These are phyloP conservation scores for Lagria hirta DNA, from an alignment of 2,888 invertebrate species.

Conservation along the genomic window DNA sequence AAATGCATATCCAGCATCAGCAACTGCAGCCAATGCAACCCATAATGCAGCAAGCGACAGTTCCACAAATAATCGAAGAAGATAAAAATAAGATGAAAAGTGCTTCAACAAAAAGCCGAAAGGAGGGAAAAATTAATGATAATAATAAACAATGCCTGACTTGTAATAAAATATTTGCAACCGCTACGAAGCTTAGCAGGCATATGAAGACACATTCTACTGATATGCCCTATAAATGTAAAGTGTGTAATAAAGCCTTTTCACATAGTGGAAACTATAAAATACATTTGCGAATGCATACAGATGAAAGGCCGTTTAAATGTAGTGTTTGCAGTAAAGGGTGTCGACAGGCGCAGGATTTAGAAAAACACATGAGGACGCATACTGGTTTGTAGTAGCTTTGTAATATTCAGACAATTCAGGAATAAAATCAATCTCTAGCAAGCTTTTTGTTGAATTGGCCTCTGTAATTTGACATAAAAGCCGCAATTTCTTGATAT, in stretches of 20 bases:
- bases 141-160: constrained; percentile 47
- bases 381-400: constrained; percentile 50
- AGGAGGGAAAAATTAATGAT: constrained; percentile 33
- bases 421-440: constrained; percentile 3
- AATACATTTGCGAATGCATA: constrained; percentile 53
- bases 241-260: constrained; percentile 53
- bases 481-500: too few relatives aligned
- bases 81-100: constrained; percentile 25
- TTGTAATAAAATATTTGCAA: constrained; percentile 51
- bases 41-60: constrained; percentile 23
- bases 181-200: constrained; percentile 49
- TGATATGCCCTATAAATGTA: constrained; percentile 53
- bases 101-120: constrained; percentile 28
- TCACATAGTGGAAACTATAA: constrained; percentile 55
- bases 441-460: too few relatives aligned
- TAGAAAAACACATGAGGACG: constrained; percentile 55
- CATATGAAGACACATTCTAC: constrained; percentile 54
- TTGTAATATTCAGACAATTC: not conserved
- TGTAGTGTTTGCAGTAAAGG: constrained; percentile 55
- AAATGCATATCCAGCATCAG: constrained; percentile 31
- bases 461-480: too few relatives aligned
- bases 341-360: constrained; percentile 54
- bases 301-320: constrained; percentile 52
- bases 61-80: constrained; percentile 13
- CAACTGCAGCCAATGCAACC: constrained; percentile 31